phyloP scores from a whole-genome alignment of 1,140 invertebrate species.

The Drosophila kurseongensis region DNA sequence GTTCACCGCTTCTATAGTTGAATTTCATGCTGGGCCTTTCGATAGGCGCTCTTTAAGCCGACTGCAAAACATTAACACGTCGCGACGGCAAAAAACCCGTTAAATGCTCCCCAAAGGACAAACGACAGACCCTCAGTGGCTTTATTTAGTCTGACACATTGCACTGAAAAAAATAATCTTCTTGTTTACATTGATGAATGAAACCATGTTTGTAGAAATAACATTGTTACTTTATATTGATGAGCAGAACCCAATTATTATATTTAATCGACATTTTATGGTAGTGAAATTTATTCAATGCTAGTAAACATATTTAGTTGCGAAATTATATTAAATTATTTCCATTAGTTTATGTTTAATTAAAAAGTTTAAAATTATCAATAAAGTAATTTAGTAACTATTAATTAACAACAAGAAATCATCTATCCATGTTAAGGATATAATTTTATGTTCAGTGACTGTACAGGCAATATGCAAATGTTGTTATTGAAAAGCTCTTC shows the following conservation, averaged over 20 bases:
- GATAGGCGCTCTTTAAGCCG: slow-evolving; percentile 19
- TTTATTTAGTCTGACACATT: slow-evolving; percentile 39
- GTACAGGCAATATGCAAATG: slow-evolving; percentile 43
- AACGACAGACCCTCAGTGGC: slow-evolving; percentile 33
- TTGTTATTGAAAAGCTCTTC: slow-evolving; percentile 58
- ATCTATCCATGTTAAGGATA: no score
- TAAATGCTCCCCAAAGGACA: slow-evolving; percentile 56
- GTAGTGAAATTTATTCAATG: no score
- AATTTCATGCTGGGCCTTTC: slow-evolving; percentile 24
- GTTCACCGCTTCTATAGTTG: slow-evolving; percentile 1
- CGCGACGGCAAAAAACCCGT: slow-evolving; percentile 64
- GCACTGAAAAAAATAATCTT: background rate
- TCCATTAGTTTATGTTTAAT: no score
- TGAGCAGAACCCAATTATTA: no score
- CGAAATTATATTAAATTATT: background rate
- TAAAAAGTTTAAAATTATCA: no score
- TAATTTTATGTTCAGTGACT: background rate
- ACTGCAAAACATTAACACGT: slow-evolving; percentile 65
- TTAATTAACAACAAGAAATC: no score
- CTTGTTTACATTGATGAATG: no score
- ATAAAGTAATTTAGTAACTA: no score
- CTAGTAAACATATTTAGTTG: no score
- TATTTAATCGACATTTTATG: no score
- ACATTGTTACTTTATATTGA: no score
- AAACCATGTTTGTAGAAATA: no score